Evolutionary conservation across 2,113 vertebrate genomes (phyloP), one percentile per base, ranked within the genome.

Genomic region (Myiopsitta monachus): DNA sequence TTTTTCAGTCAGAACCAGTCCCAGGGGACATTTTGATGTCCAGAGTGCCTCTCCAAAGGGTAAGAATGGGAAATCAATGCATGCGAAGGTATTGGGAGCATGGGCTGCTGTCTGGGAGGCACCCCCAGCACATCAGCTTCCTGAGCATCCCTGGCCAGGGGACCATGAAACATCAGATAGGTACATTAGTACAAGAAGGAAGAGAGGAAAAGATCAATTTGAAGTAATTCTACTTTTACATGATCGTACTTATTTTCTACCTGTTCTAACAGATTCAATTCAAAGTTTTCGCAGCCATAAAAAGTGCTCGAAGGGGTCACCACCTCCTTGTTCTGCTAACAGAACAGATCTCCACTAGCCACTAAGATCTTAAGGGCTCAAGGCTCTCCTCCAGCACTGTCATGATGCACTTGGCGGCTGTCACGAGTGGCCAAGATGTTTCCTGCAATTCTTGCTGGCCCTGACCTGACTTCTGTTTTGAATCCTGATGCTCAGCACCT

Each of bases 361-460:
- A 67, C 89, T 94, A 51, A 95, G 83, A 23, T 15, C 57, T 24
- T 59, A 23, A 9, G 33, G 22, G 22, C 57, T 59, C 57, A 59
- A 59, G 57, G 51, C 57, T 81, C 21, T 59, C 26, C 23, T 30
- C 86, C 87, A 52, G 43, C 15, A 1, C 66, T 33, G 2, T 38
- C 62, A 47, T 4, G 11, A 18, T 3, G 52, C 87, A 92, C 88
- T 80, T n/a, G 43, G 67, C 30, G 30, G 61, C 39, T 78, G 82
- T 95, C 96, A 93, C 4, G 49, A 85, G 90, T 49, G 10, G 90
- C 59, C 92, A 94, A 92, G 96, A 80, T 86, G 94, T 96, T 98
- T 98, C 98, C 98, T 98, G 96, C 57, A n/a, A 96, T 97, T 97
- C 97, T 96, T 69, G 66, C 61, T 2, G 61, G 68, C 91, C 97